Conservation (phyloP, 30 jellyfish, hydroid and myxozoan species). For the Hydractinia echinata region DNA sequence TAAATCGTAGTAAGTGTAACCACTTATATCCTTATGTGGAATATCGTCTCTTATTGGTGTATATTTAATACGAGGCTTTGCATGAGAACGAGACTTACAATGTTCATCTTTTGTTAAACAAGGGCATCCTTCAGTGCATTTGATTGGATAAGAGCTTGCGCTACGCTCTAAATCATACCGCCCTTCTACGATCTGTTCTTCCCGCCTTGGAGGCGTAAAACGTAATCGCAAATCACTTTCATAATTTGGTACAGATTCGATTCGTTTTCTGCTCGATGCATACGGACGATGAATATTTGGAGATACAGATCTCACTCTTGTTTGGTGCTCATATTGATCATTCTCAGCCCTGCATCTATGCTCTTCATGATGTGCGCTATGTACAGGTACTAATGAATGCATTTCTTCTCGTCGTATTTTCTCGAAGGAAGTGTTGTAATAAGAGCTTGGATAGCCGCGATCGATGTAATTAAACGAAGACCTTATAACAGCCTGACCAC, state of each 20-base stretch:
- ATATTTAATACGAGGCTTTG: slow-evolving; percentile 7
- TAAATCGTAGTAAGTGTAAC: neutral
- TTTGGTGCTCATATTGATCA: neutral
- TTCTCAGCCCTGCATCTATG: neutral
- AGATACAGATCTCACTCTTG: neutral
- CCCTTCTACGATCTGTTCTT: too few species aligned
- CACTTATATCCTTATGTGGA: neutral
- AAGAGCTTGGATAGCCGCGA: neutral
- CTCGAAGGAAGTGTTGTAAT: neutral
- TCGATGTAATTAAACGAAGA: too few species aligned
- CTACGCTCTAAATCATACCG: too few species aligned
- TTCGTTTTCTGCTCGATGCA: neutral
- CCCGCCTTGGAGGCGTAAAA: too few species aligned
- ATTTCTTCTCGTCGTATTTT: slow-evolving; percentile 6
- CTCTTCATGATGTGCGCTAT: too few species aligned
- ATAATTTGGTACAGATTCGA: slow-evolving; percentile 13
- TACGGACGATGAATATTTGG: neutral
- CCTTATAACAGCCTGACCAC: too few species aligned
- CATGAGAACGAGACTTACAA: neutral
- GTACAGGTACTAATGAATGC: slow-evolving; percentile 1
- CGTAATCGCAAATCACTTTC: neutral
- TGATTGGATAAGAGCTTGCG: neutral
- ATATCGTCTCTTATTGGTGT: neutral
- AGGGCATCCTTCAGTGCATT: neutral
- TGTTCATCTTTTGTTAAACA: neutral